phyloP scores from a whole-genome alignment of 2,113 vertebrate genomes.

The Eptatretus burgeri region DNA sequence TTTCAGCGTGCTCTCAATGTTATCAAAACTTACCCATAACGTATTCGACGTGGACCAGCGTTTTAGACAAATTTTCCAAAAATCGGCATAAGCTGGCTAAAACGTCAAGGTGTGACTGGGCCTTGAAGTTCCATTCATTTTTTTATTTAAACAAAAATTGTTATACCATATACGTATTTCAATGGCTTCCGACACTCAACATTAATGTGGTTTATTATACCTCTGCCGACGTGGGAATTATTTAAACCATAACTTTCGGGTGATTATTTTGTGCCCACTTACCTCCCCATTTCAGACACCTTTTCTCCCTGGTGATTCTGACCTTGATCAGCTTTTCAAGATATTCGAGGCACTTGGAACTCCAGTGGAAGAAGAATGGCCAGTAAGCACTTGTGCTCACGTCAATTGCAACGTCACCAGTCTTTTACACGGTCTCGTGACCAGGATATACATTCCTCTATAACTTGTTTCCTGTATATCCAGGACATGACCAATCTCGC shows the following conservation, averaged over 20 bases:
- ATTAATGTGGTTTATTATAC: too few species aligned
- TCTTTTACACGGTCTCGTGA: slow-evolving; percentile 7
- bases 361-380: slow-evolving; percentile 71
- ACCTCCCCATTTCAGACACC: slow-evolving; percentile 33
- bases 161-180: neutral
- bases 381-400: slow-evolving; percentile 33
- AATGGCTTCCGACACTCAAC: neutral
- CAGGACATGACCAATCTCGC: slow-evolving; percentile 67
- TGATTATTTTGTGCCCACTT: neutral
- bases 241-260: slow-evolving; percentile 4
- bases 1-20: too few species aligned
- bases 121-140: too few species aligned
- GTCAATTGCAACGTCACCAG: slow-evolving; percentile 10
- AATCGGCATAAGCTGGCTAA: too few species aligned
- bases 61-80: too few species aligned
- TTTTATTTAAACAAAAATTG: neutral
- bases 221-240: too few species aligned
- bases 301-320: slow-evolving; percentile 79
- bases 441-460: neutral
- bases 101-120: too few species aligned
- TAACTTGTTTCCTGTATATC: slow-evolving; percentile 9
- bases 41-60: too few species aligned
- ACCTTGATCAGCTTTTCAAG: slow-evolving; percentile 73
- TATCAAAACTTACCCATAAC: too few species aligned
- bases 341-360: slow-evolving; percentile 92